Conservation (phyloP, 1,140 invertebrate genomes). For the Thaumatotibia leucotreta region DNA sequence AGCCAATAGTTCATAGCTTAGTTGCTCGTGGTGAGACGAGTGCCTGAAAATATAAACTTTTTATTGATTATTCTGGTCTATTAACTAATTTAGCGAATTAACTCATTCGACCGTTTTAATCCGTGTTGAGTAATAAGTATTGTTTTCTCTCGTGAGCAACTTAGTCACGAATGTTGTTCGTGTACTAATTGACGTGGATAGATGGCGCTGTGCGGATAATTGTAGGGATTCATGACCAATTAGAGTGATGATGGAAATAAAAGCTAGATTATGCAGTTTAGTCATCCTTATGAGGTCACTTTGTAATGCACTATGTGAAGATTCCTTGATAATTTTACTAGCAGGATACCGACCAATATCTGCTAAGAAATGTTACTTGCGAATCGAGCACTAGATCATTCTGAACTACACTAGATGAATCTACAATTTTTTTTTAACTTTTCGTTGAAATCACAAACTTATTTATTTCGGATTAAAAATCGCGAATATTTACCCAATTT, state of each 20-base stretch:
- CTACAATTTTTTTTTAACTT: too few relatives aligned
- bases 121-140: constrained; percentile 20
- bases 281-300: neutral
- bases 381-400: too few relatives aligned
- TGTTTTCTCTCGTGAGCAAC: constrained; percentile 29
- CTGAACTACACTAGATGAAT: too few relatives aligned
- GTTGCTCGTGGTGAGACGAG: too few relatives aligned
- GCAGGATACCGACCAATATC: neutral
- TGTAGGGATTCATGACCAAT: neutral
- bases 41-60: neutral
- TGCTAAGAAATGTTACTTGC: too few relatives aligned
- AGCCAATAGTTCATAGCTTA: too few relatives aligned
- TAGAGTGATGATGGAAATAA: constrained; percentile 9
- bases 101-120: neutral
- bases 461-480: too few relatives aligned
- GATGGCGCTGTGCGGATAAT: constrained; percentile 22
- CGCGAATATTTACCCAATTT: too few relatives aligned
- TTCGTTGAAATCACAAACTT: too few relatives aligned
- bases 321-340: neutral
- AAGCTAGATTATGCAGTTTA: neutral
- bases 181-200: constrained; percentile 45
- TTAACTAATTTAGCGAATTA: neutral
- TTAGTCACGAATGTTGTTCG: constrained; percentile 30
- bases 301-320: neutral
- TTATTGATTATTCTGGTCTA: neutral